Base-by-base conservation (phyloP, 2,888 invertebrate species). In the Mimachlamys varia region DNA sequence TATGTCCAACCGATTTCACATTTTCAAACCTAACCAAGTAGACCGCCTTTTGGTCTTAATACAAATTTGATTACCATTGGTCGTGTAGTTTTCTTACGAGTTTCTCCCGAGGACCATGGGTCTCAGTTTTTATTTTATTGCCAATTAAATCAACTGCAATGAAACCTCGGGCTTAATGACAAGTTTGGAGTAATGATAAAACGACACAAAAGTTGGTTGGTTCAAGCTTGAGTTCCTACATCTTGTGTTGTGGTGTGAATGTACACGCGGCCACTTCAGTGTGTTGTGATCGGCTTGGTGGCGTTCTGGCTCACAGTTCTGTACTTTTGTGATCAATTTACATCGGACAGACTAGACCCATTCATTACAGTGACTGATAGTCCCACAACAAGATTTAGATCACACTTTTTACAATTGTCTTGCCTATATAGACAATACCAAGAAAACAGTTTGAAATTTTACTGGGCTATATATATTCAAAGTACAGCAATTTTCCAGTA, bases 71-170 rank as follows among this genome's bases (percentile, higher is more conserved):
- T 76, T 76, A 76, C 13, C 33, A 22, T 76, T 33, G 76, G 76
- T 12, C 27, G 27, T 12, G 76, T 76, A 33, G 13, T 5, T 44
- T 44, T 44, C 44, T 44, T 44, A 44, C 7, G 44, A 44, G 44
- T 44, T 44, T 7, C 19, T 76, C 76, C 76, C 15, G 15, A 22
- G 76, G 33, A 76, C 27, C 27, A 22, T 76, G 76, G 76, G 33
- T 33, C 76, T 76, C 76, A 13, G 15, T 76, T 76, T 76, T 76
- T 76, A 76, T 76, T 76, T 76, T 76, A 76, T 76, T 76, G 33
- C 76, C 76, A 76, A 76, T 76, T 76, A 76, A 76, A 76, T 76
- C 76, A 76, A 76, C 27, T 76, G 76, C 33, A 76, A 27, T 76
- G 76, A 76, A 76, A 76, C 27, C 76, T 76, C 33, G 27, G 33